Evolutionary conservation across 2,113 vertebrate species (phyloP).

Genomic region (Plectropomus leopardus): DNA sequence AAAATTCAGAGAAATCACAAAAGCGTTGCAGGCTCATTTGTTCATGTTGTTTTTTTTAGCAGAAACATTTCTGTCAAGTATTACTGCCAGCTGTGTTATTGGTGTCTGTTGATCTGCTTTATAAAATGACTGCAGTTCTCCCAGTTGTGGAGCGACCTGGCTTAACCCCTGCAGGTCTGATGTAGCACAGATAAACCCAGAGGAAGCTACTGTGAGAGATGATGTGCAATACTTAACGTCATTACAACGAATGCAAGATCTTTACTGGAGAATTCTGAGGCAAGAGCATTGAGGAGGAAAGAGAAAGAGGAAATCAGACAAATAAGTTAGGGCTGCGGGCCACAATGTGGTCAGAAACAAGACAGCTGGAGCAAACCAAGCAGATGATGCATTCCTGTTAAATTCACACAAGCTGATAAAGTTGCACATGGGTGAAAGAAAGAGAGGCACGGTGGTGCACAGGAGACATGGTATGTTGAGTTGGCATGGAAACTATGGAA

Average conservation of each 20-base stretch:
- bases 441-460: neutral
- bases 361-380: slow-evolving; percentile 40
- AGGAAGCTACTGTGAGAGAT: slow-evolving; percentile 5
- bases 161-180: slow-evolving; percentile 24
- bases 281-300: slow-evolving; percentile 40
- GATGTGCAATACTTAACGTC: neutral
- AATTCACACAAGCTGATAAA: neutral
- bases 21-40: too few relatives aligned
- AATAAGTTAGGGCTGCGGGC: slow-evolving; percentile 31
- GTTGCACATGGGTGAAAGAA: neutral
- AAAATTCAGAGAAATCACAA: too few relatives aligned
- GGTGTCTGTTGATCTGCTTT: slow-evolving; percentile 8
- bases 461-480: neutral
- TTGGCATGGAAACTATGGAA: neutral
- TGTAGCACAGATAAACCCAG: slow-evolving; percentile 10
- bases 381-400: slow-evolving; percentile 22
- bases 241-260: neutral
- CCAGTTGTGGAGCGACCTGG: neutral
- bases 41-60: too few relatives aligned
- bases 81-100: neutral
- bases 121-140: neutral
- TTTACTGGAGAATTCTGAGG: slow-evolving; percentile 14
- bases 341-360: slow-evolving; percentile 19
- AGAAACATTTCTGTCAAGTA: neutral
- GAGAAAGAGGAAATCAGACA: slow-evolving; percentile 44